Evolutionary conservation across 2,797 vertebrate genomes (phyloP).

Genomic region (Propithecus deckenii): DNA sequence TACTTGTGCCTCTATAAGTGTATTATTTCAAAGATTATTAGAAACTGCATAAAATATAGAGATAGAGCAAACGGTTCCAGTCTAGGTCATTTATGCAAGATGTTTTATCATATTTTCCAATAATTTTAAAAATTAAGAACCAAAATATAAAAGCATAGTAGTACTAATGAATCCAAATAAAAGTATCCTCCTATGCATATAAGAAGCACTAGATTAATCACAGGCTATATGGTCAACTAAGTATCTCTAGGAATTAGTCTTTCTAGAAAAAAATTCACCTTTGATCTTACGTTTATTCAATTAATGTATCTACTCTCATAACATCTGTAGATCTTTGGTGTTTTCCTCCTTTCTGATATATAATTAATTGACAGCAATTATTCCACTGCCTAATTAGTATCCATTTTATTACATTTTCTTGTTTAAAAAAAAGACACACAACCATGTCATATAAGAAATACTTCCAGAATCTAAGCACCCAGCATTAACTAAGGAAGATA

Average conservation of each 20-base stretch:
- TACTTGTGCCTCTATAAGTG: background rate
- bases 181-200: background rate
- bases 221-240: background rate
- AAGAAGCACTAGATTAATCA: background rate
- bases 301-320: background rate
- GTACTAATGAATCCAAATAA: background rate
- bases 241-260: background rate
- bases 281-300: background rate
- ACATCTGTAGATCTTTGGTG: background rate
- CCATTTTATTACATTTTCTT: conserved; percentile 14
- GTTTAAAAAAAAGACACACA: background rate
- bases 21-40: background rate
- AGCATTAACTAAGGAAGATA: background rate
- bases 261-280: background rate
- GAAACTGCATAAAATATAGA: background rate
- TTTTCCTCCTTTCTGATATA: background rate
- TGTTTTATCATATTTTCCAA: background rate
- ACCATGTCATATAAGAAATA: background rate
- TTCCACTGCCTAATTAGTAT: background rate
- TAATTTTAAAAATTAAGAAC: background rate
- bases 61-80: background rate
- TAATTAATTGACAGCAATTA: background rate
- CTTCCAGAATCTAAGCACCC: conserved; percentile 5
- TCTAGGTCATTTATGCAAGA: background rate
- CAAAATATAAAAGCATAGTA: background rate